These are phyloP conservation scores for Chironomus striatipennis DNA, from an alignment of 1,140 invertebrate species.

Conservation along the genomic window DNA sequence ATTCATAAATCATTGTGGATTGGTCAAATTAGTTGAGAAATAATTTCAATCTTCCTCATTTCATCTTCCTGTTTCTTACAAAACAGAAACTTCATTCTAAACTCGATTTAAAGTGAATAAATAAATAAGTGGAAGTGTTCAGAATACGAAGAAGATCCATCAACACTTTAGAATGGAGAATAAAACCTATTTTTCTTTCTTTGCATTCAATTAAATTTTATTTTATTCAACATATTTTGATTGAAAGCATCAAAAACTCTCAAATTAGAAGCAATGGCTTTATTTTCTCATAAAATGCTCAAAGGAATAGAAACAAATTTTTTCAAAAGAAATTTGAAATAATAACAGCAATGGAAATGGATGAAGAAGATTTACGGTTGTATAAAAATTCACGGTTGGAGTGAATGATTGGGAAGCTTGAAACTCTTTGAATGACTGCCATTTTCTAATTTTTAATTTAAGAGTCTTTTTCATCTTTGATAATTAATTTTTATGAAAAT, in stretches of 20 bases:
- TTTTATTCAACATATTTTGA: not conserved
- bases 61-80: too few relatives aligned
- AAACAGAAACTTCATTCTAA: too few relatives aligned
- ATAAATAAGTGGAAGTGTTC: too few relatives aligned
- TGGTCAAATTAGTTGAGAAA: too few relatives aligned
- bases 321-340: too few relatives aligned
- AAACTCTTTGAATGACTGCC: not conserved
- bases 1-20: too few relatives aligned
- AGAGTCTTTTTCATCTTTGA: not conserved
- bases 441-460: slow-evolving; percentile 17
- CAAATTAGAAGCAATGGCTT: not conserved
- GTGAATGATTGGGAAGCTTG: slow-evolving; percentile 22
- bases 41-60: too few relatives aligned
- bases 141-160: too few relatives aligned
- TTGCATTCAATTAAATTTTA: not conserved
- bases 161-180: too few relatives aligned
- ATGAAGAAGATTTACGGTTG: not conserved
- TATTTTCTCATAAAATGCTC: not conserved
- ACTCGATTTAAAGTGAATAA: too few relatives aligned
- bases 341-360: not conserved
- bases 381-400: not conserved
- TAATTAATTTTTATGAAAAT: slow-evolving; percentile 16
- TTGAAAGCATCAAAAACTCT: not conserved
- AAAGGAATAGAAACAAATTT: not conserved
- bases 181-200: not conserved